Evolutionary conservation across 1,140 invertebrate species (phyloP).

Genomic region (Neotoxoptera formosana): DNA sequence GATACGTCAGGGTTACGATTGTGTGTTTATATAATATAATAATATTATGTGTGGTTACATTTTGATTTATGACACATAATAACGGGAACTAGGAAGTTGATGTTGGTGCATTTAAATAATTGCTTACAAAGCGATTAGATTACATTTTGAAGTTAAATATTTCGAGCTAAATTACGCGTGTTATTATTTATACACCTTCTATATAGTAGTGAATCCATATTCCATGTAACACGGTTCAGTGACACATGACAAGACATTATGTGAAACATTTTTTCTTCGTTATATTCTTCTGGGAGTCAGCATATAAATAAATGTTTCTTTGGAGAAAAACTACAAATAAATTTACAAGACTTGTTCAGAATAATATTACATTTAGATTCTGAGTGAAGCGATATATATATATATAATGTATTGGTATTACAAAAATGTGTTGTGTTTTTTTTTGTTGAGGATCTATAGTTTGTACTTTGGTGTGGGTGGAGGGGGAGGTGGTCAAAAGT

Average conservation of each 20-base stretch:
- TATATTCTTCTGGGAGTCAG: neutral
- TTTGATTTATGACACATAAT: constrained; percentile 16
- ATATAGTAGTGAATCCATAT: neutral
- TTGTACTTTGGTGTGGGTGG: neutral
- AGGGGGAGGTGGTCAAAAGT: neutral
- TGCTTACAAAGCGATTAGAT: constrained; percentile 10
- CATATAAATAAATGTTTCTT: neutral
- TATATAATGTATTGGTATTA: neutral
- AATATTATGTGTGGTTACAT: neutral
- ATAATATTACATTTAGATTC: neutral
- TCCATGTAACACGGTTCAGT: neutral
- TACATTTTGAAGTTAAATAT: neutral
- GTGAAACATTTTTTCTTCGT: neutral
- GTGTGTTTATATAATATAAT: neutral
- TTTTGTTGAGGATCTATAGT: neutral
- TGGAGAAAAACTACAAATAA: neutral
- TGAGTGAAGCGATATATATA: neutral
- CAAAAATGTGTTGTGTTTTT: neutral
- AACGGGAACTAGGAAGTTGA: constrained; percentile 17
- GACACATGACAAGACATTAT: neutral
- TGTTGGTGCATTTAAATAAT: constrained; percentile 29
- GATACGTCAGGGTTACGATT: neutral
- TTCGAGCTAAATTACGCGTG: neutral
- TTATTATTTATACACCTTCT: neutral
- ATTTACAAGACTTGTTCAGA: neutral